A percentile compares a stretch with the other conserved stretches of the same genome.
Evolutionary conservation across 2,888 invertebrate species (phyloP).

Genomic region (Ophion costatus): DNA sequence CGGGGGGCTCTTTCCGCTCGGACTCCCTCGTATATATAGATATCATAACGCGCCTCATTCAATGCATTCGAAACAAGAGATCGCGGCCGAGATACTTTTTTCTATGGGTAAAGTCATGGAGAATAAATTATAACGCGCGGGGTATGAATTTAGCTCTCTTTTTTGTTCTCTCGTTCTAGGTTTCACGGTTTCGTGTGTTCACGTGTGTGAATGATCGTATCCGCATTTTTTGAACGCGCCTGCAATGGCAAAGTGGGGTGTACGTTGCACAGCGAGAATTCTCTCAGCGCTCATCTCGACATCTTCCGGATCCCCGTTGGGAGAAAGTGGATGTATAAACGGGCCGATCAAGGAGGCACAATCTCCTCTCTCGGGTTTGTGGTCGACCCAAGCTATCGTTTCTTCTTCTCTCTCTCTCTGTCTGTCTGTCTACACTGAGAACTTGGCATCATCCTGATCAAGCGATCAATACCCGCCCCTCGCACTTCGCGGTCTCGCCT

Average conservation of each 20-base stretch:
- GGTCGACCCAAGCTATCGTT: slow-evolving; percentile 50
- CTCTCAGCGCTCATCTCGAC: slow-evolving; percentile 9
- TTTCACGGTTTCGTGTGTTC: background rate
- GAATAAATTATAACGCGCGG: slow-evolving; percentile 55
- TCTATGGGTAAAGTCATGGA: slow-evolving; percentile 41
- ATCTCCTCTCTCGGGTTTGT: slow-evolving; percentile 53
- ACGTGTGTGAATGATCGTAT: background rate
- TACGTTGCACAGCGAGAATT: slow-evolving; percentile 32
- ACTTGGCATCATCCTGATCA: slow-evolving; percentile 57
- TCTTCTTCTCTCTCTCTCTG: slow-evolving; percentile 1
- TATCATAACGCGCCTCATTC: slow-evolving; percentile 39
- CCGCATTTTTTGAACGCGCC: slow-evolving; percentile 7
- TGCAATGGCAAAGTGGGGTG: slow-evolving; percentile 15
- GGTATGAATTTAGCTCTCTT: slow-evolving; percentile 10
- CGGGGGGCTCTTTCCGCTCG: slow-evolving; percentile 31
- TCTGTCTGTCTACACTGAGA: slow-evolving; percentile 22
- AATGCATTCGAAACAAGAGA: slow-evolving; percentile 50
- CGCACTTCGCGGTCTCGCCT: slow-evolving; percentile 26
- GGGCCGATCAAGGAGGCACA: slow-evolving; percentile 55
- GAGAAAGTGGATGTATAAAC: slow-evolving; percentile 62
- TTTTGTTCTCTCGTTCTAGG: slow-evolving; percentile 37
- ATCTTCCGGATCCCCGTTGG: slow-evolving; percentile 55
- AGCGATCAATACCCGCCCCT: slow-evolving; percentile 52
- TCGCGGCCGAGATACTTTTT: slow-evolving; percentile 40
- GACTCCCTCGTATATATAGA: slow-evolving; percentile 38